Evolutionary conservation across 23 tunicate species (phyloP).

Genomic region (Halocynthia roretzi): DNA sequence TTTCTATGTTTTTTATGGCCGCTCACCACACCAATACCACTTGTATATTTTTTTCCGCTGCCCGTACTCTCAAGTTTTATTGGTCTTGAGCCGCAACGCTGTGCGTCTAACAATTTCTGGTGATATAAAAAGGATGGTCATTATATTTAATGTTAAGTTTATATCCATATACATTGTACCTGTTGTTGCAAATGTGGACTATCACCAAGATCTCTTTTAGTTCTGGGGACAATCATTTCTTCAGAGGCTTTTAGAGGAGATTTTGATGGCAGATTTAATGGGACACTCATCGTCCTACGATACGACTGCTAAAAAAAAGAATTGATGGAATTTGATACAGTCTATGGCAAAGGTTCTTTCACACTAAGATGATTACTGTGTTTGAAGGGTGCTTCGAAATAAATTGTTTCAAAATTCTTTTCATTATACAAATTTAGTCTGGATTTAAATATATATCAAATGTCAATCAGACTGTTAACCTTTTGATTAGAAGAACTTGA

Average conservation of each 20-base stretch:
- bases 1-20: conserved; percentile 5
- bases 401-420: background rate
- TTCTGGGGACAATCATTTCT: background rate
- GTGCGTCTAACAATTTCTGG: background rate
- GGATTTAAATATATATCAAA: too few relatives aligned
- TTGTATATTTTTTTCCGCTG: background rate
- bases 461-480: background rate
- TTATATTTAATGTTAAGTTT: background rate
- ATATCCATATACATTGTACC: too few relatives aligned
- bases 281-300: conserved; percentile 10
- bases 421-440: background rate
- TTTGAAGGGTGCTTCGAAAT: background rate
- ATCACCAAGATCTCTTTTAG: background rate
- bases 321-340: too few relatives aligned
- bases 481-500: background rate
- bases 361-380: too few relatives aligned
- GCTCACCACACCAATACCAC: conserved; percentile 1
- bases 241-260: background rate
- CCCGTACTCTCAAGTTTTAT: background rate
- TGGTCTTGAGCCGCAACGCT: background rate
- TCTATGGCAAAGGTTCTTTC: too few relatives aligned
- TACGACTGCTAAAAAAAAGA: background rate
- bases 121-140: background rate
- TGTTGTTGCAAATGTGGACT: too few relatives aligned
- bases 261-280: background rate